Percentiles rank a stretch among this genome's conserved stretches.
These are phyloP conservation scores for Apogon hyalosoma DNA, from an alignment of 2,797 vertebrate genomes.

Conservation along the genomic window DNA sequence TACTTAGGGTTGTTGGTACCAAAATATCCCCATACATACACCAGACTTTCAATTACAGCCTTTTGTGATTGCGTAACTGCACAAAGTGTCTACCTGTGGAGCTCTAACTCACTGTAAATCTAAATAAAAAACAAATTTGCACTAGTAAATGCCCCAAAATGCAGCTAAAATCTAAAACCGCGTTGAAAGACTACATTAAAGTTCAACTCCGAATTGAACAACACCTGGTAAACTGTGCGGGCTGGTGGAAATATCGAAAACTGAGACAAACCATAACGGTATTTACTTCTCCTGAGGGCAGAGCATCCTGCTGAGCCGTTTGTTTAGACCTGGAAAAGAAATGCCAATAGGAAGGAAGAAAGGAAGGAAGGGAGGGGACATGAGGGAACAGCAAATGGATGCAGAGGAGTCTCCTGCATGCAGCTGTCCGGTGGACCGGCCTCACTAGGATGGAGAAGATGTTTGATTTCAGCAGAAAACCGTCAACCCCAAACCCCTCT, in stretches of 20 bases:
- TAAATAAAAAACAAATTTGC: too few species aligned
- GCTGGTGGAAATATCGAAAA: conserved; percentile 17
- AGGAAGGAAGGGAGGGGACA: neutral
- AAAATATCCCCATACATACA: too few species aligned
- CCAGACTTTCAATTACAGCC: too few species aligned
- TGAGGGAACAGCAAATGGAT: conserved; percentile 49
- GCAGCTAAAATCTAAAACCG: too few species aligned
- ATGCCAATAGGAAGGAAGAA: conserved; percentile 19
- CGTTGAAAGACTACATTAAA: too few species aligned
- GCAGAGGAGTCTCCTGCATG: conserved; percentile 27
- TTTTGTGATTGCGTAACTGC: too few species aligned
- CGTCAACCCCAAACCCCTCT: conserved; percentile 20
- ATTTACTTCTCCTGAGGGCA: conserved; percentile 23
- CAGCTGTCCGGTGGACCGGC: conserved; percentile 11
- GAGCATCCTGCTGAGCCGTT: conserved; percentile 16
- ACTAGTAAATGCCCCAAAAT: too few species aligned
- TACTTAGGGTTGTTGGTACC: too few species aligned
- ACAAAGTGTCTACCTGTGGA: too few species aligned
- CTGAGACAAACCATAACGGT: conserved; percentile 6
- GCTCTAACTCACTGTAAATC: too few species aligned
- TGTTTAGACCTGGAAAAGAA: conserved; percentile 19
- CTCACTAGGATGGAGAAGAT: conserved; percentile 32
- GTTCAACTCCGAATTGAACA: conserved; percentile 34
- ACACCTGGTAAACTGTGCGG: conserved; percentile 32
- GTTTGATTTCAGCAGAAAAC: conserved; percentile 33